Percentiles rank a stretch among this genome's conserved stretches.
These are phyloP conservation scores for Tetropium fuscum DNA, from an alignment of 2,888 invertebrate genomes.

Conservation along the genomic window DNA sequence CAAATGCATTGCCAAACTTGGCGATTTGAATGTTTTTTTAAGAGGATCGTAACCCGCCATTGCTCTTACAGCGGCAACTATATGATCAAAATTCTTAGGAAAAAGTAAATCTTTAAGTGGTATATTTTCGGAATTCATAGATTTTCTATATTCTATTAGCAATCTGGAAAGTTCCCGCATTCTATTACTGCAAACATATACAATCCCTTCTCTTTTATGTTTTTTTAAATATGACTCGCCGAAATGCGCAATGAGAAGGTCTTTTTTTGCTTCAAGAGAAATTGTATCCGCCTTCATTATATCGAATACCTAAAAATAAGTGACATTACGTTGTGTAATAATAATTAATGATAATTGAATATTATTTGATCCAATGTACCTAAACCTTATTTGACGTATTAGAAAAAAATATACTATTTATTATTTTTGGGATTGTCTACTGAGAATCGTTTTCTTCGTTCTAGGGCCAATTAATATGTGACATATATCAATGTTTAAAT, in stretches of 20 bases:
- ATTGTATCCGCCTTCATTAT: conserved; percentile 27
- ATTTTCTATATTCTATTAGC: conserved; percentile 23
- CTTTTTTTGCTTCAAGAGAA: conserved; percentile 28
- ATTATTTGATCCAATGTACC: too few species aligned
- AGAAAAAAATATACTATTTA: too few species aligned
- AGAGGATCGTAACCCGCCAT: conserved; percentile 32
- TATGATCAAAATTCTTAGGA: conserved; percentile 24
- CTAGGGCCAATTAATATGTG: too few species aligned
- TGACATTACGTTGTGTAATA: too few species aligned
- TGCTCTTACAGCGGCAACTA: conserved; percentile 29
- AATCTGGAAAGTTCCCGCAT: conserved; percentile 34
- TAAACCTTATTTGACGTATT: too few species aligned
- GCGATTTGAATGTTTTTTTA: conserved; percentile 36
- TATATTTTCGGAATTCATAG: conserved; percentile 3
- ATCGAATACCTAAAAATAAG: conserved; percentile 27
- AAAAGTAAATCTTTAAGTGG: conserved; percentile 8
- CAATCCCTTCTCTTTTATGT: conserved; percentile 24
- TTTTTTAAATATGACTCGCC: conserved; percentile 35
- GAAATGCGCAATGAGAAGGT: conserved; percentile 30
- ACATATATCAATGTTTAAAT: too few species aligned
- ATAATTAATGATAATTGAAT: too few species aligned
- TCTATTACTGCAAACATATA: conserved; percentile 27
- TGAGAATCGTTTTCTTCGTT: too few species aligned
- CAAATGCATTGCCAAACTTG: conserved; percentile 38
- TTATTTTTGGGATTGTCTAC: too few species aligned